Base-by-base conservation (phyloP, 2,888 invertebrate species). In the Busseola fusca region DNA sequence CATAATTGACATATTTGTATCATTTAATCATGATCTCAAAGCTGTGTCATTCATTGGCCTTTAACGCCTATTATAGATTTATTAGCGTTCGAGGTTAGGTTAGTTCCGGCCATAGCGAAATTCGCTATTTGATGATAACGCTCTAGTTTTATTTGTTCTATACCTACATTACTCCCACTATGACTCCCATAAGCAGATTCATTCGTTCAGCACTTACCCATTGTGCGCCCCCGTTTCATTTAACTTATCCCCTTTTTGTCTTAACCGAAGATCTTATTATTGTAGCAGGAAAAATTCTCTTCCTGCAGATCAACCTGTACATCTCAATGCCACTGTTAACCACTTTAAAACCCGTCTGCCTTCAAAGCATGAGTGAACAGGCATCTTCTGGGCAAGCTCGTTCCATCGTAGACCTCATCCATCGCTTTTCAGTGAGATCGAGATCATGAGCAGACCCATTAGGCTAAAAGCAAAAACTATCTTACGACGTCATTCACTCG, bases 31-130 rank as follows among this genome's bases (percentile, higher is more conserved):
- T 66, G 52, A 67, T 77, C 58, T 66, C 37, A 66, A 66, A 78
- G 62, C 54, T 52, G 65, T 63, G 52, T 72, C 73, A 59, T 72
- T 67, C 63, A 67, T 68, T 58, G 78, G 52, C 58, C 64, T 66
- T 66, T 57, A 69, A 74, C 69, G 63, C 69, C 65, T 64, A 34
- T 64, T 65, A 68, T 45, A 65, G 68, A 73, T 78, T 66, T 64
- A 69, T 74, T 56, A 64, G 54, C 63, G 40, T 40, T 64, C 69
- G 59, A 78, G 78, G 79, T 74, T 69, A 78, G 18, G 14, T 63
- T 67, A 45, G 40, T 70, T 79, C 72, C 72, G 48, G 63, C 66
- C 37, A 60, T 30, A 48, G 40, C 16, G 10, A 58, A 76, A 57
- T 37, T 59, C n/a, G 42, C 50, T 50, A 60, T 45, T 64, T 52